phyloP scores from a whole-genome alignment of 2,888 invertebrate species.

The Uloborus plumipes region DNA sequence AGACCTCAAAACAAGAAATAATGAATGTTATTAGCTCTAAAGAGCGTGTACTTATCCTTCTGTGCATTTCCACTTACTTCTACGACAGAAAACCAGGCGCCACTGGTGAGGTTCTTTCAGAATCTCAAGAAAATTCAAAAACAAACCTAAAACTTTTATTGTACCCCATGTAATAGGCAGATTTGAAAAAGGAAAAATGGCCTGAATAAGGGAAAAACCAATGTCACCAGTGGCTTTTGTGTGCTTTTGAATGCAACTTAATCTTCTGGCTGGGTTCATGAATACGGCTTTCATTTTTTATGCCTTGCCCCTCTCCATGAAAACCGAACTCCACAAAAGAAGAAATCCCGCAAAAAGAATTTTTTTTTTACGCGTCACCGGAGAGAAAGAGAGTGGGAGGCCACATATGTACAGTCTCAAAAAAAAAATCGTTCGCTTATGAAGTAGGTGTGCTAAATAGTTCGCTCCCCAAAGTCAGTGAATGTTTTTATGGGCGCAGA shows the following conservation, averaged over 20 bases:
- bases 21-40: too few species aligned
- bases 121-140: too few species aligned
- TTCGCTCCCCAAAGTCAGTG: slow-evolving; percentile 5
- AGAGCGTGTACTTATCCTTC: too few species aligned
- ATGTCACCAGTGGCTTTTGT: too few species aligned
- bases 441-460: slow-evolving; percentile 56
- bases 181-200: too few species aligned
- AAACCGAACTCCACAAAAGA: background rate
- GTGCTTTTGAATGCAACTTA: background rate
- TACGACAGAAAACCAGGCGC: too few species aligned
- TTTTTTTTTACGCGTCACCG: slow-evolving; percentile 1
- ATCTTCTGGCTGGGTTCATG: background rate
- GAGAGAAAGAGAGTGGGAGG: background rate
- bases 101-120: too few species aligned
- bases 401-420: background rate
- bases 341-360: background rate
- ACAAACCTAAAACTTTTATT: too few species aligned
- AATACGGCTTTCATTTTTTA: background rate
- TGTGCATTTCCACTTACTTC: too few species aligned
- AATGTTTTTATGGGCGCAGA: background rate
- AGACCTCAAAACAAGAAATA: too few species aligned
- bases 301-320: background rate
- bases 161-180: too few species aligned
- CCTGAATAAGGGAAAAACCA: too few species aligned
- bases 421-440: slow-evolving; percentile 2